These are phyloP conservation scores for Ictidomys tridecemlineatus DNA, from an alignment of 2,113 vertebrate genomes.

Conservation along the genomic window DNA sequence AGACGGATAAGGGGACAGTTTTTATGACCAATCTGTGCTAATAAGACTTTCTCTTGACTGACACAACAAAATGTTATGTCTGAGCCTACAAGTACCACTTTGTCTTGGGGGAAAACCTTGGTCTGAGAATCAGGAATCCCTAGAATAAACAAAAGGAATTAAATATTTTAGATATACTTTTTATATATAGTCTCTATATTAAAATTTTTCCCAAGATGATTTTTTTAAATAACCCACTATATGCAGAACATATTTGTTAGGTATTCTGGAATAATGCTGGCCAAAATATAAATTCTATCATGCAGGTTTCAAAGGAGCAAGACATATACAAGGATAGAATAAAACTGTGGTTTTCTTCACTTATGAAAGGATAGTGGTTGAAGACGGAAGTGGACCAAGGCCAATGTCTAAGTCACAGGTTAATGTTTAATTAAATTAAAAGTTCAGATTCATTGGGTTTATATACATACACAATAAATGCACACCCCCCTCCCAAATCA, in stretches of 20 bases:
- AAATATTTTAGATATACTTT: slow-evolving; percentile 29
- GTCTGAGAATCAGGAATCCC: slow-evolving; percentile 54
- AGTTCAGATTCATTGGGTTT: background rate
- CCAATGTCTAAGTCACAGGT: background rate
- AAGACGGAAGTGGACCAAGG: background rate
- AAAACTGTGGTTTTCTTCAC: slow-evolving; percentile 10
- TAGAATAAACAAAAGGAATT: slow-evolving; percentile 57
- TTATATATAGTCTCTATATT: background rate
- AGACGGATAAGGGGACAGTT: slow-evolving; percentile 76
- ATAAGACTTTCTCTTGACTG: slow-evolving; percentile 67
- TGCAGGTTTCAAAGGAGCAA: background rate
- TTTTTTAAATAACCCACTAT: background rate
- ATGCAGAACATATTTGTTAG: background rate
- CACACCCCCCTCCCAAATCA: background rate
- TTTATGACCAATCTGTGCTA: slow-evolving; percentile 73
- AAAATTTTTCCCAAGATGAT: background rate
- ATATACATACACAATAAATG: background rate
- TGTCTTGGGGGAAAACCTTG: slow-evolving; percentile 86
- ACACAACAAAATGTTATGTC: slow-evolving; percentile 88
- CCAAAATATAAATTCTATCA: background rate
- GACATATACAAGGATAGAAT: background rate
- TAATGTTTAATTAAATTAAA: slow-evolving; percentile 29
- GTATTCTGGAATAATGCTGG: background rate
- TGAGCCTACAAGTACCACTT: slow-evolving; percentile 87
- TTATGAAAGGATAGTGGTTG: background rate